A percentile compares a stretch with the other conserved stretches of the same genome.
Conservation (phyloP, 2,113 vertebrate genomes). For the Paedocypris sp. region DNA sequence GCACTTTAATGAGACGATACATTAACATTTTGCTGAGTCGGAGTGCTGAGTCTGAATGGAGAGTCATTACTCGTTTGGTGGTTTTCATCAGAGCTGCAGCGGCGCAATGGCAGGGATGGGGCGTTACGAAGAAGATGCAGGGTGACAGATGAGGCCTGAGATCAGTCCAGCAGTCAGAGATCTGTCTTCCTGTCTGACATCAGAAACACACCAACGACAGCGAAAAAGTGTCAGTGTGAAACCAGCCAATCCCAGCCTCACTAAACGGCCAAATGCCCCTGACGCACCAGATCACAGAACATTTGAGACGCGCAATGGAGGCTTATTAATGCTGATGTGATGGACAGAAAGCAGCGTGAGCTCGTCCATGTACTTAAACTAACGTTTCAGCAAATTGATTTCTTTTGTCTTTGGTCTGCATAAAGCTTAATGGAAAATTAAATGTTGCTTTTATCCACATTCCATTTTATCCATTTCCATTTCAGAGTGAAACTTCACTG, state of each 20-base stretch:
- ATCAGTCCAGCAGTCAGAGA: slow-evolving; percentile 7
- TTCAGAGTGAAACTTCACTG: too few species aligned
- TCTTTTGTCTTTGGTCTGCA: too few species aligned
- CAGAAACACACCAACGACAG: not conserved
- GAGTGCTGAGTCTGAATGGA: too few species aligned
- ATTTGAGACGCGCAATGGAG: too few species aligned
- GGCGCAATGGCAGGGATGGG: slow-evolving; percentile 23
- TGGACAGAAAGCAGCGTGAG: too few species aligned
- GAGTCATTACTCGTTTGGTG: not conserved
- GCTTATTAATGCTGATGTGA: too few species aligned
- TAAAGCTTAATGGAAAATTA: too few species aligned
- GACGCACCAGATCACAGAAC: slow-evolving; percentile 43
- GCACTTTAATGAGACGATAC: slow-evolving; percentile 47
- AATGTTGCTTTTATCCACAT: too few species aligned
- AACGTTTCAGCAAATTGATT: too few species aligned
- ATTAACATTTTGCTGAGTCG: slow-evolving; percentile 63
- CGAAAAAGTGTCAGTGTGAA: not conserved
- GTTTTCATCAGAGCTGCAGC: not conserved
- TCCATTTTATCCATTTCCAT: too few species aligned
- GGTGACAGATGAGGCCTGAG: slow-evolving; percentile 12
- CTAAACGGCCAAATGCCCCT: slow-evolving; percentile 51
- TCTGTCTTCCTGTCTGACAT: not conserved
- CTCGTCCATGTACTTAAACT: too few species aligned
- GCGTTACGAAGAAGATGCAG: slow-evolving; percentile 11
- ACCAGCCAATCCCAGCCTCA: slow-evolving; percentile 8